A percentile compares a stretch with the other conserved stretches of the same genome.
These are phyloP conservation scores for Acanthosoma haemorrhoidale DNA, from an alignment of 2,888 invertebrate genomes.

Conservation along the genomic window DNA sequence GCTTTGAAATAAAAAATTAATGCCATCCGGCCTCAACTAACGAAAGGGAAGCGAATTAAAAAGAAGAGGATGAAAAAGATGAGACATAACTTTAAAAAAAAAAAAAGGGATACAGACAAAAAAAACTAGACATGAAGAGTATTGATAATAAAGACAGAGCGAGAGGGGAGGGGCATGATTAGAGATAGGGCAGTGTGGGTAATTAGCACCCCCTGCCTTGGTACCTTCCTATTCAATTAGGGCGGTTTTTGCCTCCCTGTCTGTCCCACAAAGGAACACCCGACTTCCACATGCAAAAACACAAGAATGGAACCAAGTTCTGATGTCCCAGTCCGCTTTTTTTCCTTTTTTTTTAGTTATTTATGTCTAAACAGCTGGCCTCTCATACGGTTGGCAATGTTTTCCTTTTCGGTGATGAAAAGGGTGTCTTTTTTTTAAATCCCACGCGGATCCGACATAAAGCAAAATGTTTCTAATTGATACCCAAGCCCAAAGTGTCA, in stretches of 20 bases:
- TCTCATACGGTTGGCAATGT: no score
- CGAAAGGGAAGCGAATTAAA: no score
- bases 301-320: background rate
- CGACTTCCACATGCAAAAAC: no score
- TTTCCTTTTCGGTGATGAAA: no score
- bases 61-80: background rate
- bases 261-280: background rate
- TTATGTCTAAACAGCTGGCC: background rate
- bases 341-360: background rate
- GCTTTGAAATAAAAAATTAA: background rate
- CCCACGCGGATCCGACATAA: no score
- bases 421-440: no score
- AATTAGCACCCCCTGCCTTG: background rate
- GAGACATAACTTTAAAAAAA: background rate
- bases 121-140: background rate
- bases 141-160: background rate
- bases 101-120: background rate
- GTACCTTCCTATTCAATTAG: background rate
- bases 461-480: no score
- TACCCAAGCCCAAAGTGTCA: no score
- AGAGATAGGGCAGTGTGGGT: background rate
- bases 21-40: background rate
- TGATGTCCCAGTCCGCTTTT: no score
- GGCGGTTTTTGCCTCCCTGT: background rate
- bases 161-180: background rate